phyloP scores from a whole-genome alignment of 1,140 invertebrate genomes.

The Brachionus rubens region DNA sequence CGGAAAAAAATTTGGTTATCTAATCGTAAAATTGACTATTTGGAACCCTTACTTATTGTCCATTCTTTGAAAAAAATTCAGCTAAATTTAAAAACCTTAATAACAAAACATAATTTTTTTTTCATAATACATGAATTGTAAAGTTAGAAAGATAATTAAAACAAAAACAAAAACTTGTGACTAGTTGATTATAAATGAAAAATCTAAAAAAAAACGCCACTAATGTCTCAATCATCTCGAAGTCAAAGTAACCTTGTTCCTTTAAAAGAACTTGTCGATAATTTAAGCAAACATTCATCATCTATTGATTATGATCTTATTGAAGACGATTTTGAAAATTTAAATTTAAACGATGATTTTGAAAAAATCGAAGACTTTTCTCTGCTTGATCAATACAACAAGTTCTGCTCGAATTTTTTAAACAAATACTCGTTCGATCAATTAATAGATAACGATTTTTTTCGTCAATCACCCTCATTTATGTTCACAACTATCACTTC shows the following conservation, averaged over 20 bases:
- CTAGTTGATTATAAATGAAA: too few relatives aligned
- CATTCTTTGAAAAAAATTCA: too few relatives aligned
- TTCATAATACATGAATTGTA: too few relatives aligned
- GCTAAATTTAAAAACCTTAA: too few relatives aligned
- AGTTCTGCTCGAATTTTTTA: conserved; percentile 17
- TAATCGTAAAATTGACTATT: too few relatives aligned
- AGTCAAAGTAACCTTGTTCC: background rate
- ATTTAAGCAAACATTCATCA: background rate
- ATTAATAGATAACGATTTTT: background rate
- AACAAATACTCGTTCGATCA: conserved; percentile 23
- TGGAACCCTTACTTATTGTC: too few relatives aligned
- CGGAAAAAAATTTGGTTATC: too few relatives aligned
- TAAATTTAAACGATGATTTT: background rate
- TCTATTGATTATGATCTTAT: background rate
- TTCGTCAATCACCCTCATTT: background rate
- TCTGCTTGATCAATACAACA: background rate
- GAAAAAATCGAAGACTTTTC: background rate
- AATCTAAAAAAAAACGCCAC: background rate
- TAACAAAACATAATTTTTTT: too few relatives aligned
- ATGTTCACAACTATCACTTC: background rate
- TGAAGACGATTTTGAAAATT: conserved; percentile 10
- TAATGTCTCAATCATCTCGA: background rate
- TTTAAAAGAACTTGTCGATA: background rate
- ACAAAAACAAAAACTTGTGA: conserved; percentile 15
- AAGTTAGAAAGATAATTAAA: too few relatives aligned